Evolutionary conservation across 2,797 vertebrate genomes (phyloP).

Genomic region (Danio kyathit): DNA sequence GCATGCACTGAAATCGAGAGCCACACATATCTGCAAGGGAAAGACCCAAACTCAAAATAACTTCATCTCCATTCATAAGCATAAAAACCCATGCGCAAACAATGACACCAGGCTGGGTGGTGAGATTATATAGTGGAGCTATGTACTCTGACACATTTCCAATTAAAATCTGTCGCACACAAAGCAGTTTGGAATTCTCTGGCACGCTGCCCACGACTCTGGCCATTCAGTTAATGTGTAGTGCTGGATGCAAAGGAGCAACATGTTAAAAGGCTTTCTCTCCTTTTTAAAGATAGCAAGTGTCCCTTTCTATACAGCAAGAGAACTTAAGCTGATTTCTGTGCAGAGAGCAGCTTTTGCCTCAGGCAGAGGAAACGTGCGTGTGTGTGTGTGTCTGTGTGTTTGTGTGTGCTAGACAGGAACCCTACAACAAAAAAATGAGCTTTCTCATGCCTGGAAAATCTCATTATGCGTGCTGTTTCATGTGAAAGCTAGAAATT

Average conservation of each 20-base stretch:
- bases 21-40: too few species aligned
- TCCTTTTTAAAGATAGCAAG: conserved; percentile 1
- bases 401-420: neutral
- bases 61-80: too few species aligned
- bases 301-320: neutral
- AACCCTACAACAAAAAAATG: conserved; percentile 12
- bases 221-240: neutral
- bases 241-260: neutral
- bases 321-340: conserved; percentile 8
- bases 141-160: neutral
- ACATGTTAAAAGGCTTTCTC: conserved; percentile 11
- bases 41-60: too few species aligned
- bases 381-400: neutral
- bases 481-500: conserved; percentile 27
- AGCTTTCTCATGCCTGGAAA: conserved; percentile 27
- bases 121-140: neutral
- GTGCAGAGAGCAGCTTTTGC: conserved; percentile 26
- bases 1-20: too few species aligned
- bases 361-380: neutral
- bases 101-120: too few species aligned
- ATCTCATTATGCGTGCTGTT: conserved; percentile 43
- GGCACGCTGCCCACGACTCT: neutral
- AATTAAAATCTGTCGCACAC: neutral
- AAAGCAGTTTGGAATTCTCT: neutral
- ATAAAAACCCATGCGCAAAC: too few species aligned